phyloP scores from a whole-genome alignment of 2,888 invertebrate species.

The Coremacera marginata region DNA sequence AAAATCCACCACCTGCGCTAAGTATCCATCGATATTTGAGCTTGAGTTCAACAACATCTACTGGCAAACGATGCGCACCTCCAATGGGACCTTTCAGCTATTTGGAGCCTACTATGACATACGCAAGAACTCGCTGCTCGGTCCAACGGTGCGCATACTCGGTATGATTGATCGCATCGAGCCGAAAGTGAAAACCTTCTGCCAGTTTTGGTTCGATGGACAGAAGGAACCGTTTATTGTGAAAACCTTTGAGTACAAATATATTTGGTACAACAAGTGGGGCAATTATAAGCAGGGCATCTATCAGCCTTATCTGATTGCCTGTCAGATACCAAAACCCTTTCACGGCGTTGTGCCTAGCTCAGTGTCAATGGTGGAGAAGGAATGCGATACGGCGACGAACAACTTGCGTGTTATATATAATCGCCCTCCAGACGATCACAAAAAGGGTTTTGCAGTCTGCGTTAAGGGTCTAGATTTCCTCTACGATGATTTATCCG shows the following conservation, averaged over 20 bases:
- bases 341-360: constrained; percentile 81
- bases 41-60: constrained; percentile 93
- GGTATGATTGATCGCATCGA: constrained; percentile 92
- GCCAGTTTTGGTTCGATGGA: constrained; percentile 91
- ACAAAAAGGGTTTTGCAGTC: constrained; percentile 86
- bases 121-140: constrained; percentile 81
- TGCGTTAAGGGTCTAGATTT: constrained; percentile 96
- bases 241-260: constrained; percentile 89
- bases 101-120: constrained; percentile 92
- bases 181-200: constrained; percentile 84
- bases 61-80: constrained; percentile 88
- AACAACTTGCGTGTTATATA: constrained; percentile 88
- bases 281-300: constrained; percentile 92
- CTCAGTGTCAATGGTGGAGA: constrained; percentile 88
- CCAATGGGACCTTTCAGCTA: constrained; percentile 90
- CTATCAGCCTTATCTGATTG: constrained; percentile 90
- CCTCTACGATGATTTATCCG: constrained; percentile 89
- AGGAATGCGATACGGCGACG: constrained; percentile 85
- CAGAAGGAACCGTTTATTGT: constrained; percentile 85
- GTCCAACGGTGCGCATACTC: constrained; percentile 86
- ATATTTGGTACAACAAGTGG: constrained; percentile 95
- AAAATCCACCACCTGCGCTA: constrained; percentile 80
- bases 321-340: constrained; percentile 86
- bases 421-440: constrained; percentile 76
- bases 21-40: constrained; percentile 90